phyloP scores from a whole-genome alignment of 1,140 invertebrate genomes.

The Meloidogyne exigua region DNA sequence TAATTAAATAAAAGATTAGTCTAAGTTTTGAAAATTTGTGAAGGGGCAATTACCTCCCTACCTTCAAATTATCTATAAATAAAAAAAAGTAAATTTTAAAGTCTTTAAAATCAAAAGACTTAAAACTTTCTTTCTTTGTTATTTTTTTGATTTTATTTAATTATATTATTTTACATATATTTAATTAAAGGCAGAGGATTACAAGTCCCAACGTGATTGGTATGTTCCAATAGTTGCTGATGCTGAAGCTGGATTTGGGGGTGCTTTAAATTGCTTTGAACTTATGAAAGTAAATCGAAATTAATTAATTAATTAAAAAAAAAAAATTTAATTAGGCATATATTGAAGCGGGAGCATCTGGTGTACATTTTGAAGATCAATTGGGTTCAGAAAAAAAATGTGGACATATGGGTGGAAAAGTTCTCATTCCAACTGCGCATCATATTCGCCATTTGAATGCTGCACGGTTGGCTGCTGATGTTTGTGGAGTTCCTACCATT shows the following conservation, averaged over 20 bases:
- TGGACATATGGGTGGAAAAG: conserved; percentile 65
- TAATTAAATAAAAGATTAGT: no score
- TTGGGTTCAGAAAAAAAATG: conserved; percentile 65
- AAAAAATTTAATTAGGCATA: conserved; percentile 61
- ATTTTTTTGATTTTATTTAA: neutral
- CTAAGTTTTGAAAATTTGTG: no score
- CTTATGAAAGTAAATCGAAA: conserved; percentile 60
- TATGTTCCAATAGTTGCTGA: conserved; percentile 66
- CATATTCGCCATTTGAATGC: conserved; percentile 65
- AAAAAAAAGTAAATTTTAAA: no score
- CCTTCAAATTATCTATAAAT: no score
- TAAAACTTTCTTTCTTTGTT: no score
- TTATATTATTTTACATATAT: neutral
- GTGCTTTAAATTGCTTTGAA: conserved; percentile 65
- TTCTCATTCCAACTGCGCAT: conserved; percentile 64
- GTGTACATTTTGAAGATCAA: conserved; percentile 65
- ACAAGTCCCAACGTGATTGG: conserved; percentile 61
- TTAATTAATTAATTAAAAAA: neutral
- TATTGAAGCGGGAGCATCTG: conserved; percentile 65
- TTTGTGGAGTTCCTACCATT: conserved; percentile 63
- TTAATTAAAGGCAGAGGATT: conserved; percentile 53
- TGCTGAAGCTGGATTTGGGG: conserved; percentile 65
- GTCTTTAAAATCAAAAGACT: no score
- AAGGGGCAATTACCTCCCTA: no score
- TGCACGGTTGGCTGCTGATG: conserved; percentile 60